Evolutionary conservation across 2,888 invertebrate species (phyloP).

Genomic region (Teleogryllus oceanicus): DNA sequence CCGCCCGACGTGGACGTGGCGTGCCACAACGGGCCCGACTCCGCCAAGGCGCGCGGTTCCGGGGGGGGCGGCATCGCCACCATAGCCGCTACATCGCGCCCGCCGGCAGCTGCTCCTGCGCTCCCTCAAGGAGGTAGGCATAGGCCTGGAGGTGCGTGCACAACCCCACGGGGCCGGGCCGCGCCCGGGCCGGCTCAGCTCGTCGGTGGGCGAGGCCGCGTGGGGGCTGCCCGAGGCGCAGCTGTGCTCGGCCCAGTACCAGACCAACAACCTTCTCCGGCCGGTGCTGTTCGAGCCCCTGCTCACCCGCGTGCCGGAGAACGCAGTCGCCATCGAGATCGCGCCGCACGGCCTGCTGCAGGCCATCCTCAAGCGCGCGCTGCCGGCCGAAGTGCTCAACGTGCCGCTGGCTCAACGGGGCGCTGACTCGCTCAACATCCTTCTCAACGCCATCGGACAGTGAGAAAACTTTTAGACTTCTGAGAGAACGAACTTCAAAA

Average conservation of each 20-base stretch:
- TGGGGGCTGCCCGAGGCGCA: slow-evolving; percentile 67
- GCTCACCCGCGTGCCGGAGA: slow-evolving; percentile 41
- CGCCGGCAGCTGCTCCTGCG: slow-evolving; percentile 47
- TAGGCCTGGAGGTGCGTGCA: slow-evolving; percentile 47
- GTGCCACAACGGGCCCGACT: slow-evolving; percentile 74
- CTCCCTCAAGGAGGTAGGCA: slow-evolving; percentile 46
- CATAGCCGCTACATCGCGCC: slow-evolving; percentile 44
- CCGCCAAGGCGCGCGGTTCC: slow-evolving; percentile 62
- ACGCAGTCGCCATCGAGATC: slow-evolving; percentile 82
- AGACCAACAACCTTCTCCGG: slow-evolving; percentile 63
- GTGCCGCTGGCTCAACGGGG: background rate
- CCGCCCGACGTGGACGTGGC: slow-evolving; percentile 68
- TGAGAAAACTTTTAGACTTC: background rate
- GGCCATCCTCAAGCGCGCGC: slow-evolving; percentile 60
- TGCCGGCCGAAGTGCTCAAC: slow-evolving; percentile 56
- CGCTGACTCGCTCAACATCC: background rate
- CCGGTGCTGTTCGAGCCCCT: background rate
- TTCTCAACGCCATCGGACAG: background rate
- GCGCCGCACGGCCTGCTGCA: slow-evolving; percentile 88
- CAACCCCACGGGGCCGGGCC: no score
- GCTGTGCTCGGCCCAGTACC: slow-evolving; percentile 79
- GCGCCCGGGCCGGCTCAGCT: no score
- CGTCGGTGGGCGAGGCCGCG: slow-evolving; percentile 69
- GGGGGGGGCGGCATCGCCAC: slow-evolving; percentile 42
- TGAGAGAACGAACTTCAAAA: no score